Evolutionary conservation across 2,113 vertebrate genomes (phyloP), one percentile per base, ranked within the genome.

Genomic region (Petroica traversi): DNA sequence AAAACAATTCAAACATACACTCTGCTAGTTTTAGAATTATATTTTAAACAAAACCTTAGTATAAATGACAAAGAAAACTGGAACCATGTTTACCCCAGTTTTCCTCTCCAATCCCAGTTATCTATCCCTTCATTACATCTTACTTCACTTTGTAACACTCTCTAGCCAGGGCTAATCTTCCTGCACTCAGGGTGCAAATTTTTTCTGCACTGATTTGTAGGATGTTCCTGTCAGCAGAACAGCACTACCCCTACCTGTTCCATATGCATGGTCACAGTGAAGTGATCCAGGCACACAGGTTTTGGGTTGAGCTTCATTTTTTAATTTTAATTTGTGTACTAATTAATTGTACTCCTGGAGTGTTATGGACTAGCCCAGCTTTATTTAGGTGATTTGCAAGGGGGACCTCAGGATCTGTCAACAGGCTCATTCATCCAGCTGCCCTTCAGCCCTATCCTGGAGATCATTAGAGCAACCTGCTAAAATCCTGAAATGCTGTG

Each of bases 231-330:
- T 16, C 54, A 80, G 28, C 18, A 80, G 52, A 93, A 64, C 11
- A 51, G 25, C 41, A 6, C 13, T 41, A 10, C 3, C 5, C 8
- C 13, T 69, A 2, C 0, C 33, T 72, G 1, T 31, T 84, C 48
- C 43, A 29, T 31, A 38, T 5, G 14, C 13, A 18, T 3, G 2
- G 17, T 48, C 52, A 49, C 28, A 33, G 14, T 15, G 20, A 73
- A 45, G 16, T 29, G 29, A 34, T 20, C 62, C 13, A 7, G 14
- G 4, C 34, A 78, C 12, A 0, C 0, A 88, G 11, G 3, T 23
- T 93, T 75, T 77, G 10, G 15, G 52, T 74, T 89, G 33, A 91
- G 38, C 41, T 62, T 81, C 24, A 49, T 63, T 71, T 85, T 54
- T 29, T 40, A 1, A 29, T 58, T 89, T 83, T 63, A 77, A 81